These are phyloP conservation scores for Polymixis flavicincta DNA, from an alignment of 2,888 invertebrate genomes.

Conservation along the genomic window DNA sequence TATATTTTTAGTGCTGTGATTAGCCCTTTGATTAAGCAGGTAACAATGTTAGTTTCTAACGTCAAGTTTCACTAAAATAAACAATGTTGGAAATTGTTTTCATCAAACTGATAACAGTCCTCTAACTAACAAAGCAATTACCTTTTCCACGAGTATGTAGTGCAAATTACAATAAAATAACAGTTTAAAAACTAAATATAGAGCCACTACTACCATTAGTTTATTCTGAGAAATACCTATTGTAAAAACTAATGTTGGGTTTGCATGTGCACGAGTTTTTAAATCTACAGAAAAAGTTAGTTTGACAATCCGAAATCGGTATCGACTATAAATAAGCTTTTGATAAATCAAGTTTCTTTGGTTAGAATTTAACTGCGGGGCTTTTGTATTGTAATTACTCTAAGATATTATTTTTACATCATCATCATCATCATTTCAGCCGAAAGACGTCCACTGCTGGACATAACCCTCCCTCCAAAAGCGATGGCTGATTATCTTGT, in stretches of 20 bases:
- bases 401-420: too few species aligned
- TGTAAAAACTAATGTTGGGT: constrained; percentile 33
- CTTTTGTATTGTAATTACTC: too few species aligned
- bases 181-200: constrained; percentile 24
- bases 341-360: too few species aligned
- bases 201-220: neutral
- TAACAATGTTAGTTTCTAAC: neutral
- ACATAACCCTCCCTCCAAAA: too few species aligned
- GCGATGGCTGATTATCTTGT: too few species aligned
- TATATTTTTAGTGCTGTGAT: neutral
- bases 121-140: constrained; percentile 31
- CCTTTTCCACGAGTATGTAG: constrained; percentile 13
- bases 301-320: too few species aligned
- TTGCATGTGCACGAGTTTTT: constrained; percentile 38
- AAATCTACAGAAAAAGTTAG: constrained; percentile 10
- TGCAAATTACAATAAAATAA: constrained; percentile 23
- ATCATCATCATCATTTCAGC: too few species aligned
- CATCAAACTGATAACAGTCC: neutral
- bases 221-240: constrained; percentile 30
- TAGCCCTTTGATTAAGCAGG: too few species aligned
- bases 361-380: too few species aligned
- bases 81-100: neutral
- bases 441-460: too few species aligned
- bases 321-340: too few species aligned
- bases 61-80: neutral